phyloP scores from a whole-genome alignment of 2,888 invertebrate genomes.

The Rutpela maculata region DNA sequence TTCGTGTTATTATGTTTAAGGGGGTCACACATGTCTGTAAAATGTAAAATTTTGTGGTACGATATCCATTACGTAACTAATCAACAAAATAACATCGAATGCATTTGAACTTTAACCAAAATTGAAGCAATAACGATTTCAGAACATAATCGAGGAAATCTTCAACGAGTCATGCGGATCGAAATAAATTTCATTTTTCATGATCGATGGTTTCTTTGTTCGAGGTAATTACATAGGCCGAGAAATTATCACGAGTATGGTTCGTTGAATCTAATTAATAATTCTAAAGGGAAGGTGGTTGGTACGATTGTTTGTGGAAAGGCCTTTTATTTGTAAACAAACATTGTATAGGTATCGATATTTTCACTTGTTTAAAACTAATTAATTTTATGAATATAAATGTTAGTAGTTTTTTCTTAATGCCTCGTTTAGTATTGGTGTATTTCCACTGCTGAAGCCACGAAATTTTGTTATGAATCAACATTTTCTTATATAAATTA shows the following conservation, averaged over 20 bases:
- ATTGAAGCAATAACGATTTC: neutral
- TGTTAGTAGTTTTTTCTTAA: no score
- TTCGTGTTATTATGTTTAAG: neutral
- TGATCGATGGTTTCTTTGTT: neutral
- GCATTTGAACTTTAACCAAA: neutral
- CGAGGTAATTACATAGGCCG: neutral
- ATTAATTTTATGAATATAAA: no score
- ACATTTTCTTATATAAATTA: no score
- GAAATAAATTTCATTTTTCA: neutral
- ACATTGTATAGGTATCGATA: neutral
- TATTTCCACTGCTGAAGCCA: no score
- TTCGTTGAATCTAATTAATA: neutral
- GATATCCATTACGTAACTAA: neutral
- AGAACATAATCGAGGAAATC: no score
- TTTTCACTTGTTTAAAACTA: no score
- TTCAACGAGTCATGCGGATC: no score
- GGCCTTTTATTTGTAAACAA: neutral
- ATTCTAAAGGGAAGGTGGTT: slow-evolving; percentile 3
- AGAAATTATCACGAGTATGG: neutral
- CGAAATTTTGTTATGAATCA: no score
- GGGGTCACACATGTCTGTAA: neutral
- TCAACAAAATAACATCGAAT: neutral
- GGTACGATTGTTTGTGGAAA: neutral
- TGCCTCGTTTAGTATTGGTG: no score
- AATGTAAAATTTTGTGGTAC: neutral